Base-by-base conservation (phyloP, 2,797 vertebrate species). In the Gymnocypris eckloni region DNA sequence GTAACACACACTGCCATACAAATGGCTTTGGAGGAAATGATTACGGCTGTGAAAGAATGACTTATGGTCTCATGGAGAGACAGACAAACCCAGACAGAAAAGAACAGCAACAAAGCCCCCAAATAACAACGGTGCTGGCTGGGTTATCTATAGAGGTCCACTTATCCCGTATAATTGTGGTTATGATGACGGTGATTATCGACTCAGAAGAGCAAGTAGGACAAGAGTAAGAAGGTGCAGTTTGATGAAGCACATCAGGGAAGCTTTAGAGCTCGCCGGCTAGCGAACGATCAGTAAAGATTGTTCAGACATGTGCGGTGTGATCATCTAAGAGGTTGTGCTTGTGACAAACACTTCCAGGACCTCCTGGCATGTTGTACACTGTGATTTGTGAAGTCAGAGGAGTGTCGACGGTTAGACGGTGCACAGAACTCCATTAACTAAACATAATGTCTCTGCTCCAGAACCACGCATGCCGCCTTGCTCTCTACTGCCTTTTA, bases 1-100 rank as follows among this genome's bases (percentile, higher is more conserved):
- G 91, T 81, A 91, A 92, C 90, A 66, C 75, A 77, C 41, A 54
- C 86, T 79, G 86, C 85, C 85, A 89, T 86, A 86, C 86, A 85
- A 88, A 89, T 82, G 87, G 87, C 86, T 88, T 89, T 89, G 73
- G 83, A 81, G 79, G 61, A 81, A 89, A 81, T 78, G 88, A 89
- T 87, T 88, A 83, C 18, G 28, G 56, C 72, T 75, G 77, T 81
- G 76, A 82, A 88, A 89, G 87, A 87, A 89, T 78, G 86, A 84
- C 61, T 50, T 10, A 52, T 79, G 72, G 81, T 82, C 39, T 76
- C 22, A 25, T 4, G 69, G n/a, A 72, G 45, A 37, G 61, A 50
- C 18, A 84, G 41, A 66, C 18, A 81, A 43, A 78, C 13, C 6
- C 9, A 82, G 37, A 41, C 13, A 56, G 37, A 82, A 41, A 61